phyloP scores from a whole-genome alignment of 92 coral and sea anemone species.

The Nematostella vectensis region DNA sequence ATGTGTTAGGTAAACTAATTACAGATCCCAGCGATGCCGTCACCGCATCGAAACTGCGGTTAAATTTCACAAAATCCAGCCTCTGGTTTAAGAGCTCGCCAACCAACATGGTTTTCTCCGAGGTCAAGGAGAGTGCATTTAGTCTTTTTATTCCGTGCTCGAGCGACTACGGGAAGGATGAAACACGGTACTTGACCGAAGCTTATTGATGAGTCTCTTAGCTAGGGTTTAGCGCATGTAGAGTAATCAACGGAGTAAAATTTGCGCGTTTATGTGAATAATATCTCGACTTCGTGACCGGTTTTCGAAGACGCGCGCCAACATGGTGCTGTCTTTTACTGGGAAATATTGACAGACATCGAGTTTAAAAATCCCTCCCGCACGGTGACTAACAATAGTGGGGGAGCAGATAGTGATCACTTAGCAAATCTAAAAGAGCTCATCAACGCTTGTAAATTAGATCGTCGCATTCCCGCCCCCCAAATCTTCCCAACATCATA shows the following conservation, averaged over 20 bases:
- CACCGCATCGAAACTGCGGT: constrained; percentile 25
- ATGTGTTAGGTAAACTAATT: constrained; percentile 82
- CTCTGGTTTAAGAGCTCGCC: constrained; percentile 12
- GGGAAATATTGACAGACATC: constrained; percentile 17
- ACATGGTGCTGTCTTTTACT: constrained; percentile 5
- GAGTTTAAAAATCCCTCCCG: constrained; percentile 15
- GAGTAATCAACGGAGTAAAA: no score
- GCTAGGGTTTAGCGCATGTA: no score
- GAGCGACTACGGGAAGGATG: no score
- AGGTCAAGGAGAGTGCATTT: constrained; percentile 31
- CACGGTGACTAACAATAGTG: constrained; percentile 5
- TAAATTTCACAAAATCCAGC: neutral
- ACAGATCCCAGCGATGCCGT: constrained; percentile 16
- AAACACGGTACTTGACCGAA: constrained; percentile 10
- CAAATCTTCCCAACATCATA: constrained; percentile 16
- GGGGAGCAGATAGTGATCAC: constrained; percentile 11
- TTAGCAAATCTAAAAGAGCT: constrained; percentile 48
- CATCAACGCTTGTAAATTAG: constrained; percentile 62
- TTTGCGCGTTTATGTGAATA: no score
- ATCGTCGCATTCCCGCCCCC: constrained; percentile 33
- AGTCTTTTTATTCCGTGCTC: no score
- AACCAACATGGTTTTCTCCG: no score
- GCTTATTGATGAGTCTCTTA: constrained; percentile 29
- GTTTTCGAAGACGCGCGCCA: no score
- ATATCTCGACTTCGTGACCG: no score